Evolutionary conservation across 2,888 invertebrate species (phyloP), one percentile per base, ranked within the genome.

Genomic region (Oligia latruncula): DNA sequence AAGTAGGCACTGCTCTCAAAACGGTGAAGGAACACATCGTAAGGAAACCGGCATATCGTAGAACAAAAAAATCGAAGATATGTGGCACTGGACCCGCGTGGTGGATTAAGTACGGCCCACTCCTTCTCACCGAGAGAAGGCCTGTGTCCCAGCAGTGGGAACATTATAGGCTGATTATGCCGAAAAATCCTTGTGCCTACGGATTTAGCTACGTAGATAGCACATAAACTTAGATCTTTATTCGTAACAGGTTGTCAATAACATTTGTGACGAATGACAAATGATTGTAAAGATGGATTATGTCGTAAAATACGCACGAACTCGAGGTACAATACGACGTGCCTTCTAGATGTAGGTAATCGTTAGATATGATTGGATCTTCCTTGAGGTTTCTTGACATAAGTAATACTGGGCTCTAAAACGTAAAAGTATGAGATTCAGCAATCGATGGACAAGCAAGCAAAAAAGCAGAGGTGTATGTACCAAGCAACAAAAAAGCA

Each of bases 261-360:
- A 82, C 46, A 88, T 86, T 80, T 77, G 72, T 75, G 74, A 77
- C 62, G 71, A 78, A 81, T 88, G 84, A 80, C 81, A 78, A 88
- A 88, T 88, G 68, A 71, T 70, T 71, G 62, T 68, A 43, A 64
- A 62, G 70, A 79, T 77, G 77, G 46, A 80, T 73, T 81, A 74
- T 79, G 70, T 79, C 77, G 77, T 80, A 80, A 83, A 73, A 65
- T 65, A 72, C n/a, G 17, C 75, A 72, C 52, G 46, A 67, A 58
- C 75, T 82, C 23, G 60, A 40, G 65, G 55, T 82, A 55, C 64
- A 74, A 72, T 72, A 68, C 73, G 67, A 75, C 75, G 52, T 78
- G 40, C 67, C 62, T 60, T 40, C 6, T 66, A 55, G 3, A 71
- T 82, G 35, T 55, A 23, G 68, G 62, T 82, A 65, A 77, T 82